Conservation (phyloP, 2,797 vertebrate genomes). For the Oreochromis mossambicus region DNA sequence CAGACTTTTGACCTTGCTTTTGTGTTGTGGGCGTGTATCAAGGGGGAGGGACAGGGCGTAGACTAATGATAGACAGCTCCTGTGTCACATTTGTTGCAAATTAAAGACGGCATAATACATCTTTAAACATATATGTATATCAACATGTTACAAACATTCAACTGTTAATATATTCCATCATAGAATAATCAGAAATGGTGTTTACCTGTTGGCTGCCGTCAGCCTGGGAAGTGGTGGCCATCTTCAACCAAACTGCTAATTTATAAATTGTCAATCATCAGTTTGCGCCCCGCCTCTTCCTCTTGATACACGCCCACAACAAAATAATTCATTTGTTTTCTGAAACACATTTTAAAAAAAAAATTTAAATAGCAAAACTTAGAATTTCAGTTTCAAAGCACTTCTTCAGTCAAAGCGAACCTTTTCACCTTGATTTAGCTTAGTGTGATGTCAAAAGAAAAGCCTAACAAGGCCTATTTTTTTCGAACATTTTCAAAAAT, state of each 20-base stretch:
- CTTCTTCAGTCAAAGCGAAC: background rate
- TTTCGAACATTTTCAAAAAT: background rate
- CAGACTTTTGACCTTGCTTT: background rate
- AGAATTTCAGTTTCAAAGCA: background rate
- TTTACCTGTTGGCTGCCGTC: background rate
- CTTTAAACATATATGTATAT: background rate
- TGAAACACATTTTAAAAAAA: background rate
- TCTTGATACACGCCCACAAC: background rate
- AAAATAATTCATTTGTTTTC: background rate
- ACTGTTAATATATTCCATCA: accelerated
- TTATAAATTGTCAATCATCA: background rate
- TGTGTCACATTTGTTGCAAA: background rate
- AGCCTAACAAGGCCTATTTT: accelerated
- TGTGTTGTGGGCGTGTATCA: background rate
- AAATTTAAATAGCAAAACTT: background rate
- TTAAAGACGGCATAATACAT: background rate
- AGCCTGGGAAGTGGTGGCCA: background rate
- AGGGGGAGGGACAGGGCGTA: background rate
- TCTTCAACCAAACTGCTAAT: background rate
- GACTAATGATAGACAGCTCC: background rate
- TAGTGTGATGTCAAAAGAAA: background rate
- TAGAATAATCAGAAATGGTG: background rate
- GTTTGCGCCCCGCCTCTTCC: background rate
- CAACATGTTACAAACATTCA: background rate
- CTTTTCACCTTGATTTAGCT: background rate